These are phyloP conservation scores for Clarias pachynema DNA, from an alignment of 2,797 vertebrate genomes.

Conservation along the genomic window DNA sequence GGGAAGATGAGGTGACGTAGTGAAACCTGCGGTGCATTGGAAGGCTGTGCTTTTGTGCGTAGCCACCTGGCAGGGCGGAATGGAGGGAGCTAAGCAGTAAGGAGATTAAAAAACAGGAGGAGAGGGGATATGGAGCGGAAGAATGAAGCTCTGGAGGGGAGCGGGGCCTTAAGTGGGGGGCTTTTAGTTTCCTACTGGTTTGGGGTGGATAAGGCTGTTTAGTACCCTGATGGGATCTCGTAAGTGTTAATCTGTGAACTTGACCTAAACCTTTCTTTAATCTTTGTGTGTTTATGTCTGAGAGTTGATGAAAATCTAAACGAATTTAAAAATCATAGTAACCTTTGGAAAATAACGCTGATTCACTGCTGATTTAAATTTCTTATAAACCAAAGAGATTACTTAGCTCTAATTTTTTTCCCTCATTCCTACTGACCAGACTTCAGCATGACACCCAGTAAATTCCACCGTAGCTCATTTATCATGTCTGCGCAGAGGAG, in stretches of 20 bases:
- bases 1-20: slow-evolving; percentile 26
- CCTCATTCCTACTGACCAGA: slow-evolving; percentile 9
- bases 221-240: slow-evolving; percentile 31
- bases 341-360: background rate
- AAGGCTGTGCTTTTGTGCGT: slow-evolving; percentile 38
- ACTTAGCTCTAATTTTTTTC: background rate
- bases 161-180: background rate
- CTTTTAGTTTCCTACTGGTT: slow-evolving; percentile 45
- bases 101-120: slow-evolving; percentile 42
- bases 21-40: slow-evolving; percentile 33
- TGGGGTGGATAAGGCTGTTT: slow-evolving; percentile 44
- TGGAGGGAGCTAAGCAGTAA: slow-evolving; percentile 33
- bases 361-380: slow-evolving; percentile 24
- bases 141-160: slow-evolving; percentile 30
- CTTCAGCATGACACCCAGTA: slow-evolving; percentile 46
- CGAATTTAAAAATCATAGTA: background rate
- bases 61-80: slow-evolving; percentile 36
- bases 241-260: slow-evolving; percentile 35
- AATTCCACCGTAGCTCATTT: slow-evolving; percentile 54
- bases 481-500: slow-evolving; percentile 6
- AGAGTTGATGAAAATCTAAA: background rate
- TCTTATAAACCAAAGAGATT: background rate
- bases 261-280: slow-evolving; percentile 30
- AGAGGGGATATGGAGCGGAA: slow-evolving; percentile 17
- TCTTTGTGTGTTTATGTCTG: slow-evolving; percentile 10